Evolutionary conservation across 2,113 vertebrate species (phyloP).

Genomic region (Amblyornis subalaris): DNA sequence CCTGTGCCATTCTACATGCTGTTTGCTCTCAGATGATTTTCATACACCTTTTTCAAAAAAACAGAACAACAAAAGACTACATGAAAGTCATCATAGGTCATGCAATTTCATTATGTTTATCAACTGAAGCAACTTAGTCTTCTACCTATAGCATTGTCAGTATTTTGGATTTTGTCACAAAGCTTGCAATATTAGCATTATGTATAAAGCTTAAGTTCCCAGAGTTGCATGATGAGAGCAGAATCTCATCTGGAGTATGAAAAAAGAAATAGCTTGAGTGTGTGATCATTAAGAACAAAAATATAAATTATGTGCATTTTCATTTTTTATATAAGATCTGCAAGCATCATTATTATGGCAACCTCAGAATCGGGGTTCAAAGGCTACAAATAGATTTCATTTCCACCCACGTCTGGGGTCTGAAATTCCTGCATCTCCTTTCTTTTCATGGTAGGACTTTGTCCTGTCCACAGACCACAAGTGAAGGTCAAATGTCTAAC

Average conservation of each 20-base stretch:
- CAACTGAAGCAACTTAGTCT: conserved; percentile 9
- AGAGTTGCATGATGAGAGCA: background rate
- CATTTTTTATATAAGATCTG: background rate
- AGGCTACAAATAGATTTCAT: background rate
- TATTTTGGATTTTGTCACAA: background rate
- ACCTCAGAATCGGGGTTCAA: background rate
- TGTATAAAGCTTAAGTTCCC: background rate
- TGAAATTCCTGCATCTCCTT: background rate
- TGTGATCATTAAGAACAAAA: background rate
- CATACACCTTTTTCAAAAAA: background rate
- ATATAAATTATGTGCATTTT: background rate
- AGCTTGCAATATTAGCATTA: background rate
- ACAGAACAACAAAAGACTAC: background rate
- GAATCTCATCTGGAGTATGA: background rate
- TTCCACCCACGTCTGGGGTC: background rate
- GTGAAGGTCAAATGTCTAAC: background rate
- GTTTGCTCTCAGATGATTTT: conserved; percentile 16
- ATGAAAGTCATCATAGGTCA: conserved; percentile 11
- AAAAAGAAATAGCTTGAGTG: background rate
- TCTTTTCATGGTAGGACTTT: background rate
- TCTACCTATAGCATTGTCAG: background rate
- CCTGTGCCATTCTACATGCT: background rate
- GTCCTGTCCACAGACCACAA: background rate
- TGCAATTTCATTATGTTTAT: background rate
- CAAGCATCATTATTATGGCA: background rate